Percentiles rank a stretch among this genome's conserved stretches.
These are phyloP conservation scores for Accipiter cooperii DNA, from an alignment of 2,113 vertebrate genomes.

Conservation along the genomic window DNA sequence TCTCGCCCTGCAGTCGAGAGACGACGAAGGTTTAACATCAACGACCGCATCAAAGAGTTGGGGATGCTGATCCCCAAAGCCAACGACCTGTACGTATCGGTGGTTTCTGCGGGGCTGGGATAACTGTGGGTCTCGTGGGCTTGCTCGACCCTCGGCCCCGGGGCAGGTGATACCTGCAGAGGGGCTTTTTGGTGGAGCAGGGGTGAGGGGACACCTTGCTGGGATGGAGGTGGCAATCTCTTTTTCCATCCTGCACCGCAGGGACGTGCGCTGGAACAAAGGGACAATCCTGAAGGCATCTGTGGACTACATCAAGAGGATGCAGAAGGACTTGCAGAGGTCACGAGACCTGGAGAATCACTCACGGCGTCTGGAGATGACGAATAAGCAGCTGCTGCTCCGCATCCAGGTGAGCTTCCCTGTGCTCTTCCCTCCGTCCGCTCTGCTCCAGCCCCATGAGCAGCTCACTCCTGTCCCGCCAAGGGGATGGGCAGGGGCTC, in stretches of 20 bases:
- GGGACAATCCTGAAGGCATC: conserved; percentile 96
- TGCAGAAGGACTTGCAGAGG: conserved; percentile 94
- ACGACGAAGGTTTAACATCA: conserved; percentile 95
- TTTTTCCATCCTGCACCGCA: conserved; percentile 2
- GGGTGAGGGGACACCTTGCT: fast-evolving
- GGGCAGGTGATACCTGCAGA: background rate
- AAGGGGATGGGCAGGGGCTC: fast-evolving
- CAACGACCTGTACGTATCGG: conserved; percentile 86
- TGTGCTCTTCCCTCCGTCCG: background rate
- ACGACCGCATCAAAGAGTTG: conserved; percentile 96
- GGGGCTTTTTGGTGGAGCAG: background rate
- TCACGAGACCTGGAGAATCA: conserved; percentile 92
- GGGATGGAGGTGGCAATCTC: background rate
- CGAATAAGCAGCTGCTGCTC: conserved; percentile 92
- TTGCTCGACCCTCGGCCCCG: fast-evolving
- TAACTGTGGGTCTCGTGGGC: background rate
- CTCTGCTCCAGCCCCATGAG: background rate
- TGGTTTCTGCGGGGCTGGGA: background rate
- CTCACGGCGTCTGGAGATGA: conserved; percentile 91
- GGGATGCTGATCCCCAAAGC: conserved; percentile 97
- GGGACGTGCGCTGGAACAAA: conserved; percentile 99
- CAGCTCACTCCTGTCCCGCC: background rate
- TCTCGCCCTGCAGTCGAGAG: conserved; percentile 76
- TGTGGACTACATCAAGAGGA: conserved; percentile 95
- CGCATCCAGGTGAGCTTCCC: conserved; percentile 84